phyloP scores from a whole-genome alignment of 2,797 vertebrate genomes.

The Phalanger gymnotis region DNA sequence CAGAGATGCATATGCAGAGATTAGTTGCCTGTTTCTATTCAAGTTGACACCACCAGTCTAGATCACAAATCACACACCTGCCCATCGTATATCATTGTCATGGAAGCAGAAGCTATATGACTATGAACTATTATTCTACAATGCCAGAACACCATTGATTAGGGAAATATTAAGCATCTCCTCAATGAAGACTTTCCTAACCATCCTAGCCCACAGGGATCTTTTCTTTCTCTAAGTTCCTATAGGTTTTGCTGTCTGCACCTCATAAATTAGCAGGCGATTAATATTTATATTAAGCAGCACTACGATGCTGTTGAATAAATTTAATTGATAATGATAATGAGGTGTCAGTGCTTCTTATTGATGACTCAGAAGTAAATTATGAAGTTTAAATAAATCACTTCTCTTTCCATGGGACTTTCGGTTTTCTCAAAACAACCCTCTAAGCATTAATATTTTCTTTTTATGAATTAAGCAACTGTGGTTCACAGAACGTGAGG shows the following conservation, averaged over 20 bases:
- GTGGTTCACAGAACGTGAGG: background rate
- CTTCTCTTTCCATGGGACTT: background rate
- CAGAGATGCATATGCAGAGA: background rate
- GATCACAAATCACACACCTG: background rate
- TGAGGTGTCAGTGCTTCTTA: background rate
- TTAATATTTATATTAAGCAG: conserved; percentile 29
- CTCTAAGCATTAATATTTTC: background rate
- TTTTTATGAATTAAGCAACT: background rate
- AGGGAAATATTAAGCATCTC: background rate
- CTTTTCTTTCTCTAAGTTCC: background rate
- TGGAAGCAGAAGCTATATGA: background rate
- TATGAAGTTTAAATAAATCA: background rate
- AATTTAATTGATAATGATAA: conserved; percentile 21
- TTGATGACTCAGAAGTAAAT: background rate
- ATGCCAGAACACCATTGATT: background rate
- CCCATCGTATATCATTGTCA: background rate
- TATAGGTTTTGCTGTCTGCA: background rate
- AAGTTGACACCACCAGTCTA: background rate
- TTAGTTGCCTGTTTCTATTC: background rate
- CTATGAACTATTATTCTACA: background rate
- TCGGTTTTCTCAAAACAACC: background rate
- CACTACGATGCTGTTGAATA: conserved; percentile 17
- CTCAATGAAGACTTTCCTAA: conserved; percentile 20
- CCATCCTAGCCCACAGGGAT: background rate
- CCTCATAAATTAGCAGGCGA: conserved; percentile 4